phyloP scores from a whole-genome alignment of 2,888 invertebrate species.

The Athetis lepigone region DNA sequence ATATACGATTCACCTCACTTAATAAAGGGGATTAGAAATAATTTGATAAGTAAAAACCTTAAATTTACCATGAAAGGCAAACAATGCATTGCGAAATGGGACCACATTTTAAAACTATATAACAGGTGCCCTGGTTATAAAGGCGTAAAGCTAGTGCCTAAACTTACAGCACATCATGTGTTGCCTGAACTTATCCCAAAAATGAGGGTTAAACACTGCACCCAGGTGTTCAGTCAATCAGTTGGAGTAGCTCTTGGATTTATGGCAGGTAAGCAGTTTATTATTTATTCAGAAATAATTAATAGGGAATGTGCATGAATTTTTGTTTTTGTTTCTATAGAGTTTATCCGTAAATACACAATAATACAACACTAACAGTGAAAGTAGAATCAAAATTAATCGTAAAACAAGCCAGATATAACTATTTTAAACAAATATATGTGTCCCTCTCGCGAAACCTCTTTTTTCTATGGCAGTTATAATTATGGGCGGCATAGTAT shows the following conservation, averaged over 20 bases:
- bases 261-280: conserved; percentile 26
- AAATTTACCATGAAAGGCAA: conserved; percentile 7
- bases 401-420: conserved; percentile 1
- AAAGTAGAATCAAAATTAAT: not conserved
- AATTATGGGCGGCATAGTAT: conserved; percentile 1
- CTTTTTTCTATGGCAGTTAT: not conserved
- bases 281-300: too few species aligned
- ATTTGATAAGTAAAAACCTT: not conserved
- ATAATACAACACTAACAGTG: not conserved
- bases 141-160: conserved; percentile 8
- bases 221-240: conserved; percentile 29
- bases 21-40: conserved; percentile 13
- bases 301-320: too few species aligned
- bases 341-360: not conserved
- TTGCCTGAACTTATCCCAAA: conserved; percentile 6
- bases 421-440: not conserved
- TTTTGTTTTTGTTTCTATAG: too few species aligned
- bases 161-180: conserved; percentile 21
- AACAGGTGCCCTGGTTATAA: conserved; percentile 14
- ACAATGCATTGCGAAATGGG: conserved; percentile 4
- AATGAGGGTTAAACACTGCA: conserved; percentile 25
- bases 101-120: not conserved
- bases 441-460: not conserved
- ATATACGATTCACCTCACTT: conserved; percentile 1
- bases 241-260: conserved; percentile 26